Evolutionary conservation across 2,888 invertebrate genomes (phyloP).

Genomic region (Xestia xanthographa): DNA sequence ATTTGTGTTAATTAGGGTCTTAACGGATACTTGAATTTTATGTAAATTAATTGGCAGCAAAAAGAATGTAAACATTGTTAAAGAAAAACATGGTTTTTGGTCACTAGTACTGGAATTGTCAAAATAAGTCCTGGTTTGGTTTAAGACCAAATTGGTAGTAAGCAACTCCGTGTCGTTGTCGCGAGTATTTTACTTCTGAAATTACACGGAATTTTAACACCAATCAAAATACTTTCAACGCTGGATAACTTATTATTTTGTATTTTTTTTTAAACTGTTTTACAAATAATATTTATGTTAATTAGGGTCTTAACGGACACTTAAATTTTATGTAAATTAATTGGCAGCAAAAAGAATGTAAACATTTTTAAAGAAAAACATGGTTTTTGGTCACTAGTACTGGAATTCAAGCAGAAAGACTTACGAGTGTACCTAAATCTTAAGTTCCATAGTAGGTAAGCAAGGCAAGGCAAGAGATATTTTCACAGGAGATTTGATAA

Average conservation of each 20-base stretch:
- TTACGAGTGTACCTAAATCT: not conserved
- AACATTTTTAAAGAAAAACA: not conserved
- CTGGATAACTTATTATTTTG: not conserved
- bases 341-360: not conserved
- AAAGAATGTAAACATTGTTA: not conserved
- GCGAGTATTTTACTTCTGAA: not conserved
- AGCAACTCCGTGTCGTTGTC: not conserved
- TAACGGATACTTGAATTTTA: not conserved
- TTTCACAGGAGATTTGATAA: slow-evolving; percentile 58
- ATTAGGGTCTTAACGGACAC: not conserved
- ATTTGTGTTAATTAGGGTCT: not conserved
- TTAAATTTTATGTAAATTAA: slow-evolving; percentile 1
- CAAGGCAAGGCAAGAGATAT: slow-evolving; percentile 35
- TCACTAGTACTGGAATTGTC: not conserved
- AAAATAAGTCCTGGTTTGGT: too few relatives aligned
- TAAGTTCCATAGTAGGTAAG: slow-evolving; percentile 5
- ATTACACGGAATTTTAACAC: not conserved
- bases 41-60: not conserved
- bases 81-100: too few relatives aligned
- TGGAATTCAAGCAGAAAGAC: not conserved
- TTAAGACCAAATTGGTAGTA: not conserved
- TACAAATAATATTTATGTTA: not conserved
- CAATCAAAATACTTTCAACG: not conserved
- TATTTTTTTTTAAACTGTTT: not conserved
- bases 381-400: not conserved